Percentiles rank a stretch among this genome's conserved stretches.
These are phyloP conservation scores for Rattus rattus DNA, from an alignment of 2,113 vertebrate genomes.

Conservation along the genomic window DNA sequence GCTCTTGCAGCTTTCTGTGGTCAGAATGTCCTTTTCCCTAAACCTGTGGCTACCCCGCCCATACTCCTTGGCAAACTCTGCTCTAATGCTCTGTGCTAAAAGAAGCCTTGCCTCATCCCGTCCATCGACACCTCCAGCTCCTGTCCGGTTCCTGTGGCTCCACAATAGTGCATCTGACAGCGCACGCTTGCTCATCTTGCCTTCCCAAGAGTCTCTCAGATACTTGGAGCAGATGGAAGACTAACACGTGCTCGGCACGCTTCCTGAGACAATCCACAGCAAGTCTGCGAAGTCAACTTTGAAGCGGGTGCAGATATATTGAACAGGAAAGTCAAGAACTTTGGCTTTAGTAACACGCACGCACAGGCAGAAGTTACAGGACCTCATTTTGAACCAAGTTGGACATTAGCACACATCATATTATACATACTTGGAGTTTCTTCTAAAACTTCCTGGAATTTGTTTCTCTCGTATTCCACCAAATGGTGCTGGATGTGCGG, in stretches of 20 bases:
- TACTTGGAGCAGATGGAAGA: neutral
- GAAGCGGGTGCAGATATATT: conserved; percentile 12
- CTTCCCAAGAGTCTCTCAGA: neutral
- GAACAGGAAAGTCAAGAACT: neutral
- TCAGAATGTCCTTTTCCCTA: neutral
- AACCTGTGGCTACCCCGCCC: neutral
- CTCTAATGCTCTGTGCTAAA: neutral
- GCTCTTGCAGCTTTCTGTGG: neutral
- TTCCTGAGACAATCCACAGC: neutral
- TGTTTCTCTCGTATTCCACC: conserved; percentile 94
- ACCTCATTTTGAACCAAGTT: neutral
- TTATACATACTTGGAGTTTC: conserved; percentile 92
- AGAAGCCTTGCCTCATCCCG: neutral
- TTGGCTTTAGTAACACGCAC: neutral
- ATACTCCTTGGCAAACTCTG: neutral
- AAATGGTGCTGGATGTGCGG: conserved; percentile 91
- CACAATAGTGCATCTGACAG: neutral
- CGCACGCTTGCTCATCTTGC: neutral
- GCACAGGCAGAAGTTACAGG: neutral
- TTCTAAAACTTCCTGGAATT: conserved; percentile 95
- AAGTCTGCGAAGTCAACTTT: neutral
- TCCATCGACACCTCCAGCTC: neutral
- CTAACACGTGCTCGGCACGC: neutral
- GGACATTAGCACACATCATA: neutral
- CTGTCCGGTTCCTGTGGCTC: neutral